Conservation (phyloP, 2,888 invertebrate species). For the Cancer borealis region DNA sequence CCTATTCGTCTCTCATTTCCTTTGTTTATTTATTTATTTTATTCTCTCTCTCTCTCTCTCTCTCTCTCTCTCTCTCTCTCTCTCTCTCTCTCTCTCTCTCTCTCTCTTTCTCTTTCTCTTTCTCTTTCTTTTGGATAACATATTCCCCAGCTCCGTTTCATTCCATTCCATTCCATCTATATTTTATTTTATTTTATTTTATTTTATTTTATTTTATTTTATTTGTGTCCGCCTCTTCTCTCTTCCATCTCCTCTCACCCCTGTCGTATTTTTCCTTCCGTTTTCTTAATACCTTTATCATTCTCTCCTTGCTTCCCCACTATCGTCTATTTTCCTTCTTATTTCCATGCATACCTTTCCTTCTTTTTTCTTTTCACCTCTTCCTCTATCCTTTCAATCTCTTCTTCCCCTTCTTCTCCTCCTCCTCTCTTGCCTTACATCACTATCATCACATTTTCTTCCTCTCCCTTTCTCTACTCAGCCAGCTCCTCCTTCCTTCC, state of each 20-base stretch:
- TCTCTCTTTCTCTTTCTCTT: neutral
- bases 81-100: neutral
- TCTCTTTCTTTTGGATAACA: neutral
- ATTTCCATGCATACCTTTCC: neutral
- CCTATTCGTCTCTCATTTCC: no score
- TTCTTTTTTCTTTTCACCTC: no score
- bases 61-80: neutral
- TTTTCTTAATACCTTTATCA: neutral
- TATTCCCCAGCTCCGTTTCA: neutral
- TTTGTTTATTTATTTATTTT: neutral
- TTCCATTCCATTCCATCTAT: neutral
- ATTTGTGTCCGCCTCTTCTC: no score
- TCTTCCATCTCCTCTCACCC: constrained; percentile 20
- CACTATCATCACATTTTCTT: neutral
- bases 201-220: no score
- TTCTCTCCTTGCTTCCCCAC: neutral
- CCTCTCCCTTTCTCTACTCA: neutral
- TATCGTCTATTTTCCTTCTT: neutral
- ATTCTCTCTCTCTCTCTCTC: neutral
- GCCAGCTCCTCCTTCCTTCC: neutral
- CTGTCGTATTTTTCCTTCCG: neutral
- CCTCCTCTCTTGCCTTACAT: neutral
- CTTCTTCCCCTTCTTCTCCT: neutral
- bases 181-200: neutral
- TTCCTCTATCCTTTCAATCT: no score